phyloP scores from a whole-genome alignment of 1,140 invertebrate genomes.

The Drosophila punjabiensis region DNA sequence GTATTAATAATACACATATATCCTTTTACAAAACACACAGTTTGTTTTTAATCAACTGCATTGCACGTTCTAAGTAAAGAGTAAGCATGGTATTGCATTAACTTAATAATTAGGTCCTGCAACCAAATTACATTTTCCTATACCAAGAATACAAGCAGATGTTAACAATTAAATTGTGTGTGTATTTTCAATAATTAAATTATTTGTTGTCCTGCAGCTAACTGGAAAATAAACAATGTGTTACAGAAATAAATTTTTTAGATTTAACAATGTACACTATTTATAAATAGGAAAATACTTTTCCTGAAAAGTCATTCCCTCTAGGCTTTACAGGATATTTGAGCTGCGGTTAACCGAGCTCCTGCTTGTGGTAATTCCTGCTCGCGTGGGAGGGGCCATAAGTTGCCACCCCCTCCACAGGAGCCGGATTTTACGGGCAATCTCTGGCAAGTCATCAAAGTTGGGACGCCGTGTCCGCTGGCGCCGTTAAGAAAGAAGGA shows the following conservation, averaged over 20 bases:
- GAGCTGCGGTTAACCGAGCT: conserved; percentile 16
- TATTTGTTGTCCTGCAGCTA: too few relatives aligned
- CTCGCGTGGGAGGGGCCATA: conserved; percentile 5
- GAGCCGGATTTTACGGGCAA: conserved; percentile 41
- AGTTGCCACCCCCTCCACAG: conserved; percentile 17
- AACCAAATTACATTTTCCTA: not conserved
- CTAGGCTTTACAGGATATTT: conserved; percentile 10
- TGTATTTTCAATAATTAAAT: not conserved
- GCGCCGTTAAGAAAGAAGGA: conserved; percentile 23
- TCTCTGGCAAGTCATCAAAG: conserved; percentile 62
- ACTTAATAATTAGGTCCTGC: not conserved
- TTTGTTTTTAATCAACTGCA: not conserved
- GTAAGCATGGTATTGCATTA: not conserved
- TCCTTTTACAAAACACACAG: too few relatives aligned
- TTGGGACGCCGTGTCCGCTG: conserved; percentile 24
- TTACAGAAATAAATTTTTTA: not conserved
- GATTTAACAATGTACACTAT: not conserved
- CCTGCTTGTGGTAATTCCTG: conserved; percentile 25
- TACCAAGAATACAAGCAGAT: not conserved
- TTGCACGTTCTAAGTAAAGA: not conserved
- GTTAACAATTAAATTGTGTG: not conserved
- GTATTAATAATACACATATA: not conserved
- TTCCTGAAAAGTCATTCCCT: not conserved
- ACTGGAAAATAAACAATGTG: too few relatives aligned
- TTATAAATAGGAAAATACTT: not conserved